Evolutionary conservation across 2,113 vertebrate genomes (phyloP), one percentile per base, ranked within the genome.

Genomic region (Petrocephalus zakoni): DNA sequence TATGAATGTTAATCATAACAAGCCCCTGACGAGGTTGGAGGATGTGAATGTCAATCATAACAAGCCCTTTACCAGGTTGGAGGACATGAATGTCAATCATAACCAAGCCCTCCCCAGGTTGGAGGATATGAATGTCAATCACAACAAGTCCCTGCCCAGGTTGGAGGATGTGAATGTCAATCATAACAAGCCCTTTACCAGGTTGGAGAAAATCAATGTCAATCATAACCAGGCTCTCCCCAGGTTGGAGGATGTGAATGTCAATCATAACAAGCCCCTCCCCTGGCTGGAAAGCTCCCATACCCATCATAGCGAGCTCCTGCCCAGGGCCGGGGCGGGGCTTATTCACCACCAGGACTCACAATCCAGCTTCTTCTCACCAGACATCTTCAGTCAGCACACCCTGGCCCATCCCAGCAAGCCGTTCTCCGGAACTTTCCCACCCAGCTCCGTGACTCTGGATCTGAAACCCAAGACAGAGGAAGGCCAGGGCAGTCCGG

Each of bases 381-480:
- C 4, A 37, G 52, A 86, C n/a, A 17, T 52, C 29, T 86, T 86
- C 22, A 86, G 84, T 86, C 84, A 56, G 51, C 11, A 53, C 22
- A 52, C n/a, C 22, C 84, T 86, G 25, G 82, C 17, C 13, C 52
- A 37, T 34, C 84, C 29, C 51, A 56, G 51, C 5, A 25, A 86
- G 25, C 13, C 82, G 47, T 52, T 55, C 25, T 86, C 52, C 11
- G 6, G 17, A 15, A 56, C 11, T 52, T n/a, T 86, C 49, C 84
- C n/a, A 5, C 82, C 46, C 46, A 52, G 46, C 13, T 25, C 49
- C 11, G 49, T 25, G 42, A 5, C 42, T 49, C 81, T 25, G 42
- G 10, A 19, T 22, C 92, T 17, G 93, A 81, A 61, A n/a, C 47
- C 75, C 29, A 82, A n/a, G 81, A 10, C 29, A 3, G 68, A 75